Percentiles rank a stretch among this genome's conserved stretches.
Evolutionary conservation across 2,113 vertebrate species (phyloP).

Genomic region (Phrynosoma blainvillii): DNA sequence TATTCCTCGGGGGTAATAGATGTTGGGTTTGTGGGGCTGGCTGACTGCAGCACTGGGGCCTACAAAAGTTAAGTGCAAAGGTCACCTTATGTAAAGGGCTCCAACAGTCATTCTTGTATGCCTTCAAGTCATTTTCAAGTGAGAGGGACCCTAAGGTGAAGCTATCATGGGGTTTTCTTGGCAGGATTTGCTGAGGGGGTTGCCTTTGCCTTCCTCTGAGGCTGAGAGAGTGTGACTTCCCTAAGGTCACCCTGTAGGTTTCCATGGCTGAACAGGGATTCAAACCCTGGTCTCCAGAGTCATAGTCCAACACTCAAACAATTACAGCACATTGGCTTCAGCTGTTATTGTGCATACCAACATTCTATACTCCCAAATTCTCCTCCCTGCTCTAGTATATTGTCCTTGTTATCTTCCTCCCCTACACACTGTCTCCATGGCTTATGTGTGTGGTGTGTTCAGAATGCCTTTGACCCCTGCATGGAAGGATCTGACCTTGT

Average conservation of each 20-base stretch:
- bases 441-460: background rate
- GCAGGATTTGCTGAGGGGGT: too few species aligned
- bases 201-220: too few species aligned
- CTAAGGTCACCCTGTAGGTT: too few species aligned
- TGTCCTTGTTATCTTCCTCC: background rate
- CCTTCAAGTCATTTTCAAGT: too few species aligned
- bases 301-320: too few species aligned
- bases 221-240: too few species aligned
- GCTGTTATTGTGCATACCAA: background rate
- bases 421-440: background rate
- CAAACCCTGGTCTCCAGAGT: too few species aligned
- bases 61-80: conserved; percentile 53
- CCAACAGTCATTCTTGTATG: background rate
- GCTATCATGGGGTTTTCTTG: too few species aligned
- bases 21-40: conserved; percentile 89
- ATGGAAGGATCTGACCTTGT: accelerated
- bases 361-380: background rate
- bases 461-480: background rate
- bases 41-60: conserved; percentile 87
- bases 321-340: too few species aligned
- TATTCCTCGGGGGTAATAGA: conserved; percentile 94
- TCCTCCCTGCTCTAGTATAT: background rate
- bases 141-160: too few species aligned
- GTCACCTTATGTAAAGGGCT: background rate
- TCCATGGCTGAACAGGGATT: too few species aligned